A percentile compares a stretch with the other conserved stretches of the same genome.
Conservation (phyloP, 2,113 vertebrate genomes). For the Buteo buteo region DNA sequence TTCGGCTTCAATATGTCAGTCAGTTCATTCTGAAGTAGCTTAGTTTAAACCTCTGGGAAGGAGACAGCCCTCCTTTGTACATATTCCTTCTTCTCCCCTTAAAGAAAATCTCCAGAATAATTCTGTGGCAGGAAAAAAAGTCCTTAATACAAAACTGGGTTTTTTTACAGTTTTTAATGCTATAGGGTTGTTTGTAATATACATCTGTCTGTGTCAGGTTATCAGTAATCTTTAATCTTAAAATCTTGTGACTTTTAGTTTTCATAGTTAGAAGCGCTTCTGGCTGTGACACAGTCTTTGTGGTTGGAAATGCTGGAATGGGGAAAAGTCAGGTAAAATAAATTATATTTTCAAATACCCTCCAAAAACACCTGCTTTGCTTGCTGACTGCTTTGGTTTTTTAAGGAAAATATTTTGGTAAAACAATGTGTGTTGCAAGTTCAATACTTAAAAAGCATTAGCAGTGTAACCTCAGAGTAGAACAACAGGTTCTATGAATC, state of each 20-base stretch:
- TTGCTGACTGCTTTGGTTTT: background rate
- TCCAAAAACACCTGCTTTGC: background rate
- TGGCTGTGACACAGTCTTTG: conserved; percentile 74
- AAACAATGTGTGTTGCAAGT: background rate
- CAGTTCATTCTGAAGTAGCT: background rate
- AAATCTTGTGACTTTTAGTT: conserved; percentile 51
- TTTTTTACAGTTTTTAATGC: background rate
- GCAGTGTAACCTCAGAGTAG: background rate
- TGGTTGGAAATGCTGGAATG: conserved; percentile 75
- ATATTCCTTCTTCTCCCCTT: background rate
- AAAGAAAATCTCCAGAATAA: background rate
- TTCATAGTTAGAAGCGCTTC: conserved; percentile 75
- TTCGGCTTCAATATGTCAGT: background rate
- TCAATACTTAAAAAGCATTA: background rate
- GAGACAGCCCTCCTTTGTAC: background rate
- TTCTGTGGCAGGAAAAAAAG: background rate
- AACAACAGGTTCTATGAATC: background rate
- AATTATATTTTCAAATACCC: background rate
- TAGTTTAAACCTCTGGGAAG: background rate
- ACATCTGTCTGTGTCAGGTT: background rate
- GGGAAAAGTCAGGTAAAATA: conserved; percentile 76
- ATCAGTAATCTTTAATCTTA: background rate
- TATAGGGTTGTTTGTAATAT: background rate
- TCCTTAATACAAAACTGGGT: background rate
- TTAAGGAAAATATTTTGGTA: background rate